Evolutionary conservation across 1,140 invertebrate genomes (phyloP), one percentile per base, ranked within the genome.

Genomic region (Eriosoma lanigerum): DNA sequence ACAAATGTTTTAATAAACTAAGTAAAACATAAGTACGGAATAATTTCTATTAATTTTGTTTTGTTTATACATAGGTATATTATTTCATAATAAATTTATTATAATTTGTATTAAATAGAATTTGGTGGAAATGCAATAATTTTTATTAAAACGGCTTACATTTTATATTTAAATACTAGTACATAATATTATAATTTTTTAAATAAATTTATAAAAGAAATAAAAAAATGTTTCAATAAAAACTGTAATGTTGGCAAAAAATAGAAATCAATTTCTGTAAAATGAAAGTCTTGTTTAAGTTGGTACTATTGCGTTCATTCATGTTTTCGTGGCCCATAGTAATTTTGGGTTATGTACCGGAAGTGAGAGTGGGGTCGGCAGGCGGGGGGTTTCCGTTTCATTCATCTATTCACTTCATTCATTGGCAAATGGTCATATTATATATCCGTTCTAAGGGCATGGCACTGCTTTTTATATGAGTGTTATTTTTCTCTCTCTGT

Each of bases 331-430:
- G 75, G 75, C 75, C 75, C 75, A 78, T 78, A 78, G 75, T 78
- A 78, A 78, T 78, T 78, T 78, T 78, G 75, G 75, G 75, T 78
- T 78, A 78, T 78, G 75, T 78, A 78, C 75, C 75, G 75, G 75
- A 78, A 78, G 75, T 78, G 75, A 62, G 75, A 78, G 75, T 78
- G 75, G 75, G 75, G 75, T 62, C 75, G 75, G 56, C 38, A 62
- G 75, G 75, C 56, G 75, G 75, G 75, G 75, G 75, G 75, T 78
- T 78, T 78, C 75, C 75, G 75, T 78, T 78, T 78, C 75, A 78
- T 78, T 78, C 75, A 78, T 78, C 75, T 78, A 78, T 78, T 78
- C 54, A 78, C 75, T 78, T 78, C 75, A 78, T 78, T 78, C 75
- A 78, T 75, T 78, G 75, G 75, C 75, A 62, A 78, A 78, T 78